Evolutionary conservation across 37 sponge, comb jelly and placozoan genomes (phyloP).

Genomic region (Diacarnus erythraeanus): DNA sequence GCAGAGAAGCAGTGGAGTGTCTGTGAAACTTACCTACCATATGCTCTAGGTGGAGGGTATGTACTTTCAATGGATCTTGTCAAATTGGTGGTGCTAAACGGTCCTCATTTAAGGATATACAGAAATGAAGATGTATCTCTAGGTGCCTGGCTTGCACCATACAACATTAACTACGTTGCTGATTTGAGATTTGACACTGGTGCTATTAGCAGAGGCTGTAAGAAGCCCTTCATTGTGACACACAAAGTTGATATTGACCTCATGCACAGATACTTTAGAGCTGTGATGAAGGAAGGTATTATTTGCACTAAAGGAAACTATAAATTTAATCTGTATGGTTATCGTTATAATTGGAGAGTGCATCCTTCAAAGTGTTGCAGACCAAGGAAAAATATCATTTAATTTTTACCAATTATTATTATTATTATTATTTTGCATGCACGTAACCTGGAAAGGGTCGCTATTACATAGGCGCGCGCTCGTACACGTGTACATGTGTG

Average conservation of each 20-base stretch:
- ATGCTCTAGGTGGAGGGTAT: constrained; percentile 62
- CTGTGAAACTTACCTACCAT: constrained; percentile 57
- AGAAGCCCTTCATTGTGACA: constrained; percentile 31
- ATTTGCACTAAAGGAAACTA: constrained; percentile 8
- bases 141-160: constrained; percentile 64
- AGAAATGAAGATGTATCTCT: constrained; percentile 64
- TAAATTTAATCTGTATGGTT: constrained; percentile 5
- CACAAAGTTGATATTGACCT: constrained; percentile 19
- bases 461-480: too few relatives aligned
- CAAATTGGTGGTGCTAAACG: constrained; percentile 23
- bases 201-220: constrained; percentile 32
- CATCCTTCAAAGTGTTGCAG: constrained; percentile 38
- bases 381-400: constrained; percentile 11
- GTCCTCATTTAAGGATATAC: constrained; percentile 17
- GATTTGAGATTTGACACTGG: constrained; percentile 55
- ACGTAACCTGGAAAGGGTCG: too few relatives aligned
- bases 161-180: constrained; percentile 24
- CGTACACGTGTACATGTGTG: too few relatives aligned
- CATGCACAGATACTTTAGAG: constrained; percentile 3
- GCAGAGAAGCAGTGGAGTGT: constrained; percentile 37
- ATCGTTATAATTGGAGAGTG: constrained; percentile 50
- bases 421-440: too few relatives aligned
- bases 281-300: constrained; percentile 2
- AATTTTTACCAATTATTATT: too few relatives aligned
- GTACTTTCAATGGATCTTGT: constrained; percentile 43